Percentiles rank a stretch among this genome's conserved stretches.
These are phyloP conservation scores for Polyodon spathula DNA, from an alignment of 2,113 vertebrate species.

Conservation along the genomic window DNA sequence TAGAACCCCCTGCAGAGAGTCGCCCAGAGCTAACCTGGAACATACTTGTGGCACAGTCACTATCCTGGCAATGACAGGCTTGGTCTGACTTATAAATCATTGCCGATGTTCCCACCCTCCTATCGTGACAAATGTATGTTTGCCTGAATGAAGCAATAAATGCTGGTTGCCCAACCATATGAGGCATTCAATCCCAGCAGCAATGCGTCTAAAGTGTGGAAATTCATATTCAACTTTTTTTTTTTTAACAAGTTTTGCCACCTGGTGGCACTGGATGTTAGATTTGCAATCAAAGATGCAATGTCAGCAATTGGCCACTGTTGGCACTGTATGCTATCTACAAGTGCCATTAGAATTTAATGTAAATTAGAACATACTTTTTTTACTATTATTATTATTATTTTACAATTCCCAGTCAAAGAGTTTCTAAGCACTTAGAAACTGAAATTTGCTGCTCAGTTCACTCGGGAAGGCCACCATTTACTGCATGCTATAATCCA, in stretches of 20 bases:
- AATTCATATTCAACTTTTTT: too few relatives aligned
- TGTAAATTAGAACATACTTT: too few relatives aligned
- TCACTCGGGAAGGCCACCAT: not conserved
- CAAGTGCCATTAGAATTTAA: too few relatives aligned
- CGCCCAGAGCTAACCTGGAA: conserved; percentile 43
- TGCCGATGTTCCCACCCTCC: not conserved
- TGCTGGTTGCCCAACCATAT: conserved; percentile 11
- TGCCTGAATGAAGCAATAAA: conserved; percentile 12
- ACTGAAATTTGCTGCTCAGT: not conserved
- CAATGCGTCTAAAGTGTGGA: too few relatives aligned
- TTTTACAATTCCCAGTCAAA: not conserved
- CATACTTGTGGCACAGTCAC: conserved; percentile 47
- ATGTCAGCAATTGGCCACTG: too few relatives aligned
- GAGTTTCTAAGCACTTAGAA: too few relatives aligned
- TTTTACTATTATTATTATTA: not conserved
- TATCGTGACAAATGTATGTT: conserved; percentile 11
- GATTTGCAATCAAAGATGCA: too few relatives aligned
- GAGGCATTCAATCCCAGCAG: conserved; percentile 16
- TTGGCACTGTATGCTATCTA: too few relatives aligned
- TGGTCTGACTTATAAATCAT: not conserved
- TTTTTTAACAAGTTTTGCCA: too few relatives aligned
- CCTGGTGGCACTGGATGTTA: too few relatives aligned
- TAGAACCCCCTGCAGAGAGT: conserved; percentile 6
- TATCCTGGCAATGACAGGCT: conserved; percentile 33
- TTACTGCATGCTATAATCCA: not conserved